Base-by-base conservation (phyloP, 1,140 invertebrate genomes). In the Zaprionus capensis region DNA sequence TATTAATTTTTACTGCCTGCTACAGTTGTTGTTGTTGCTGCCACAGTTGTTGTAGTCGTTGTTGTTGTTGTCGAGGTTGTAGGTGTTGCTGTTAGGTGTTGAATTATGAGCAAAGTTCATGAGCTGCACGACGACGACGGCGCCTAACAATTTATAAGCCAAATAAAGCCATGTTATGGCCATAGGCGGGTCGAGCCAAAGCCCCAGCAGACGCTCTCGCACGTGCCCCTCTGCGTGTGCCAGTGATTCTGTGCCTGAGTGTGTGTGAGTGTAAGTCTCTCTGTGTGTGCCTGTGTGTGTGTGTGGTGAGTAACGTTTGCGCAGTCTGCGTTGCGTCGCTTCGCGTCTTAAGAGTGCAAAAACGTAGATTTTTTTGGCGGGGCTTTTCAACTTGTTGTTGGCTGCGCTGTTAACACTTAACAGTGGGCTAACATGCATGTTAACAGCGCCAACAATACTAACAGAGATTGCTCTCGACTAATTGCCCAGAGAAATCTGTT, bases 31-130 rank as follows among this genome's bases (percentile, higher is more conserved):
- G 22, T 22, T 55, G 57, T 34, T 36, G 1, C 22, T 14, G 20
- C 22, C 22, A 22, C 1, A 64, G 59, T 65, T 69, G 41, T 31
- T 65, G 44, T 22, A 72, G 69, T 55, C 36, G 64, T 79, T 86
- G 78, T 76, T 73, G 65, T 88, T 78, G 65, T 70, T 78, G 61
- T 73, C 24, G 59, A 56, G 58, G 59, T 61, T 72, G 70, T 73
- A 73, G 71, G 71, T 73, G 71, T 73, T 67, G 71, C 71, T 73
- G 63, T 56, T 76, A 87, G 84, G 84, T 87, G 84, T 87, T 87
- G 85, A 88, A 90, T 87, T 87, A 87, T 87, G 85, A 91, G 86
- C 71, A 88, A 88, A 90, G 84, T 88, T 88, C 76, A 81, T 71
- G 78, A 83, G 67, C 66, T 69, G 71, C 65, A 31, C 65, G 56